Conservation (phyloP, 2,888 invertebrate species). For the Yponomeuta sedellus region DNA sequence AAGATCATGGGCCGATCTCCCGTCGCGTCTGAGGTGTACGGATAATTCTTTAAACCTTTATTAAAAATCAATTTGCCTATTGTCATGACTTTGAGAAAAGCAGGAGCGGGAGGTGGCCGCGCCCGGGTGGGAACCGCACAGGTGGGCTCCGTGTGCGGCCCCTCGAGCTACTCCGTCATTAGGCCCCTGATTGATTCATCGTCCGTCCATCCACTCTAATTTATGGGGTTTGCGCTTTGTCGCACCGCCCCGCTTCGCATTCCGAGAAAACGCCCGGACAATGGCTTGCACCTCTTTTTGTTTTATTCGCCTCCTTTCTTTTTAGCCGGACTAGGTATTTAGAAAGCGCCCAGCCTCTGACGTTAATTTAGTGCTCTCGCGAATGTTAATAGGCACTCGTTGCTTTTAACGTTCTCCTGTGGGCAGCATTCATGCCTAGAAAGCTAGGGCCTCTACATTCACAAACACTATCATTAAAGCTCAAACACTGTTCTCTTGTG, state of each 20-base stretch:
- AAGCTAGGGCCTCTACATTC: too few relatives aligned
- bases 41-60: slow-evolving; percentile 2
- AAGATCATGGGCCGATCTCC: not conserved
- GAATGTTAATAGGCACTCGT: not conserved
- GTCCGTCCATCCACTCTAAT: slow-evolving; percentile 57
- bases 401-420: not conserved
- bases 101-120: slow-evolving; percentile 20
- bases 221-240: slow-evolving; percentile 60
- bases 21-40: not conserved
- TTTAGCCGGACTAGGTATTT: slow-evolving; percentile 10
- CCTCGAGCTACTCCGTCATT: slow-evolving; percentile 48
- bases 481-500: not conserved
- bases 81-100: not conserved
- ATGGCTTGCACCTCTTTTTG: slow-evolving; percentile 43
- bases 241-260: slow-evolving; percentile 39
- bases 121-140: slow-evolving; percentile 15
- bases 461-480: too few relatives aligned
- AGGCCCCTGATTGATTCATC: slow-evolving; percentile 68
- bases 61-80: slow-evolving; percentile 11
- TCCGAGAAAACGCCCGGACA: slow-evolving; percentile 44
- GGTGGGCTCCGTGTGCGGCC: slow-evolving; percentile 56
- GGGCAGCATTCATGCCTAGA: too few relatives aligned
- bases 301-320: slow-evolving; percentile 31
- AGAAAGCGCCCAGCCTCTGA: slow-evolving; percentile 9
- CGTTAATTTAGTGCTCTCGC: slow-evolving; percentile 1